Conservation (phyloP, 2,888 invertebrate genomes). For the Clostera curtula region DNA sequence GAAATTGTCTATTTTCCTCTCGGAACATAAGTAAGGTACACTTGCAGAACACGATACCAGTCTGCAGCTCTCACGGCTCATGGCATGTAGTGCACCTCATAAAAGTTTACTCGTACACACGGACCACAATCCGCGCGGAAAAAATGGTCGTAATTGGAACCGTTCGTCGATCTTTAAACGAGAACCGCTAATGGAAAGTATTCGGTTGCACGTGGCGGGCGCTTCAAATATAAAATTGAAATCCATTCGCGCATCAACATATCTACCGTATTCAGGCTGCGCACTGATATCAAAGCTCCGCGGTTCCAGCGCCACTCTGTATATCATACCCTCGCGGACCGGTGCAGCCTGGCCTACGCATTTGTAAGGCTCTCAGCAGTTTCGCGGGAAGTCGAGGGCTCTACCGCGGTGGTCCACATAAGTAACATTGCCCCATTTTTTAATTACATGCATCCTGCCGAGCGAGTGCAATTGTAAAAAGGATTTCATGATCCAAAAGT, state of each 20-base stretch:
- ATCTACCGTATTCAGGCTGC: slow-evolving; percentile 31
- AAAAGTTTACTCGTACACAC: no score
- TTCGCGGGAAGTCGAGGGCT: slow-evolving; percentile 19
- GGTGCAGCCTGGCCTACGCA: neutral
- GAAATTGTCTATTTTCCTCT: no score
- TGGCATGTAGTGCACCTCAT: no score
- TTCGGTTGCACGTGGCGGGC: no score
- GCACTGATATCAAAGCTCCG: slow-evolving; percentile 47
- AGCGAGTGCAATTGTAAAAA: slow-evolving; percentile 52
- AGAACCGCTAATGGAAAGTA: slow-evolving; percentile 11
- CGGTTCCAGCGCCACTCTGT: slow-evolving; percentile 37
- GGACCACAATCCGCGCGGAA: no score
- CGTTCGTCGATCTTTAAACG: no score
- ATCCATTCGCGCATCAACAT: slow-evolving; percentile 35
- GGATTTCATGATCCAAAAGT: slow-evolving; percentile 46
- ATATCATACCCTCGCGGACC: slow-evolving; percentile 16
- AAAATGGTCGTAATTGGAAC: no score
- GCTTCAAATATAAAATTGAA: slow-evolving; percentile 22
- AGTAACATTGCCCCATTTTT: slow-evolving; percentile 53
- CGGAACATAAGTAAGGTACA: no score
- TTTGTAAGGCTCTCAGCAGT: neutral
- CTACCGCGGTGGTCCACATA: slow-evolving; percentile 22
- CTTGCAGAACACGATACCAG: no score
- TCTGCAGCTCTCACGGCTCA: no score
- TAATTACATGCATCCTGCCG: slow-evolving; percentile 65